Conservation (phyloP, 1,140 invertebrate species). For the Eulimnadia texana region DNA sequence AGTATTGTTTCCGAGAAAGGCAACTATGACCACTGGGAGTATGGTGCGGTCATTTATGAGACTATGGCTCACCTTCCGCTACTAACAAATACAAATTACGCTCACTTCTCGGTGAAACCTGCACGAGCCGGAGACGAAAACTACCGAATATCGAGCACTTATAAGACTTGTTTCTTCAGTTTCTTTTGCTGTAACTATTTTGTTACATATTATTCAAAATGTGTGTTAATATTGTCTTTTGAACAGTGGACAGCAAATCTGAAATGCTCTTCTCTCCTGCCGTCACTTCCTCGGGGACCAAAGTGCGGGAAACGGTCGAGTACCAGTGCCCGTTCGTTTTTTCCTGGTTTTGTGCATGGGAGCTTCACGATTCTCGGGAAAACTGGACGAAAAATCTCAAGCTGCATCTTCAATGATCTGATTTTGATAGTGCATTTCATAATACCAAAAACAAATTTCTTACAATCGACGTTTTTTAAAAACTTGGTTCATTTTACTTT, state of each 20-base stretch:
- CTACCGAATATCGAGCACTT: constrained; percentile 8
- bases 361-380: neutral
- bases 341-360: neutral
- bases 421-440: too few species aligned
- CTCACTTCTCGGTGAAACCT: constrained; percentile 13
- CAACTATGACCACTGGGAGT: constrained; percentile 18
- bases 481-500: neutral
- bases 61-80: constrained; percentile 13
- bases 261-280: neutral
- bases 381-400: neutral
- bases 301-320: neutral
- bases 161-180: constrained; percentile 16
- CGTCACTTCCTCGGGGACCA: neutral
- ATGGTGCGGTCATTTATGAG: constrained; percentile 15
- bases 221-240: neutral
- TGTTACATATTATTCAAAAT: neutral
- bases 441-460: too few species aligned
- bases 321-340: constrained; percentile 6
- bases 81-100: constrained; percentile 15
- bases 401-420: neutral
- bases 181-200: constrained; percentile 13
- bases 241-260: neutral
- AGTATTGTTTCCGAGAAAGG: constrained; percentile 14
- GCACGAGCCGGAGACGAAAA: constrained; percentile 3
- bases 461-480: neutral